phyloP scores from a whole-genome alignment of 1,140 invertebrate species.

The Sitophilus oryzae region DNA sequence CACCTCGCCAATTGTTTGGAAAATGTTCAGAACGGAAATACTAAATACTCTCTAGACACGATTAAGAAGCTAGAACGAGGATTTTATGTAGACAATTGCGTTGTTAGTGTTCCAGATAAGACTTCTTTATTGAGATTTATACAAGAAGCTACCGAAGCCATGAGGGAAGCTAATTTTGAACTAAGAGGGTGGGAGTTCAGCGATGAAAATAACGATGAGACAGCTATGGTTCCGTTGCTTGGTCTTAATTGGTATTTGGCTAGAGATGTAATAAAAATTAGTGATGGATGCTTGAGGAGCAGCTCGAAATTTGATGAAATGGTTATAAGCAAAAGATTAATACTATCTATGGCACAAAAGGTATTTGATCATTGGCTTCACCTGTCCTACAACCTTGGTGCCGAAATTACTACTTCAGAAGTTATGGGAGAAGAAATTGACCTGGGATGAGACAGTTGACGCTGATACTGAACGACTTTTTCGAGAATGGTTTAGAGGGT shows the following conservation, averaged over 20 bases:
- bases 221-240: background rate
- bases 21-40: background rate
- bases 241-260: conserved; percentile 4
- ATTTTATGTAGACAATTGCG: conserved; percentile 37
- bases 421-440: conserved; percentile 12
- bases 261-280: background rate
- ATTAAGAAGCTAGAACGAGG: conserved; percentile 7
- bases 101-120: conserved; percentile 20
- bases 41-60: background rate
- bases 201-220: conserved; percentile 10
- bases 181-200: conserved; percentile 29
- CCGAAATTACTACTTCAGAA: conserved; percentile 9
- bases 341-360: conserved; percentile 9
- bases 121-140: conserved; percentile 22
- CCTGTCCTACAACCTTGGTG: too few species aligned
- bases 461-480: conserved; percentile 4
- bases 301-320: conserved; percentile 9
- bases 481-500: conserved; percentile 16
- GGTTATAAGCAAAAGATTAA: conserved; percentile 4
- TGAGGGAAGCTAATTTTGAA: conserved; percentile 29
- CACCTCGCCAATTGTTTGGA: conserved; percentile 8
- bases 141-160: conserved; percentile 11
- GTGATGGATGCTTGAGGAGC: too few species aligned
- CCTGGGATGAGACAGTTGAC: conserved; percentile 15
- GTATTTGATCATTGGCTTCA: too few species aligned